Evolutionary conservation across 2,113 vertebrate genomes (phyloP).

Genomic region (Ceuthmochares aereus): DNA sequence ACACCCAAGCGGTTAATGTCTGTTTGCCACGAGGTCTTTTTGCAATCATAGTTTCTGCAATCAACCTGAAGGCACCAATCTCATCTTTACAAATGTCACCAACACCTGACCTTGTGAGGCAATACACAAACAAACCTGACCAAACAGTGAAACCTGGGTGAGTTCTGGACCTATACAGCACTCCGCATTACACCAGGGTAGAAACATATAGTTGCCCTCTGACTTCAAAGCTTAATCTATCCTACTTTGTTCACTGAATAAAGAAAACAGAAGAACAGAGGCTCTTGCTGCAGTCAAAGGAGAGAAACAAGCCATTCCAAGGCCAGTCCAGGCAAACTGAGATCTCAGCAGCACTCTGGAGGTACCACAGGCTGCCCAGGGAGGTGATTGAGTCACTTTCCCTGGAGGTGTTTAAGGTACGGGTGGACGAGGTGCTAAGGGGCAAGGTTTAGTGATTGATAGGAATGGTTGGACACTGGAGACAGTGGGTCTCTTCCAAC

Average conservation of each 20-base stretch:
- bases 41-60: constrained; percentile 3
- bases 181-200: not conserved
- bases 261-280: not conserved
- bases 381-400: too few species aligned
- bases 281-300: not conserved
- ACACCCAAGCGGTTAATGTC: not conserved
- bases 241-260: not conserved
- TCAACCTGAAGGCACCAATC: not conserved
- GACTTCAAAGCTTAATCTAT: not conserved
- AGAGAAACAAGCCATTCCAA: not conserved
- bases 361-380: too few species aligned
- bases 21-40: not conserved
- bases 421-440: too few species aligned
- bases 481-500: too few species aligned
- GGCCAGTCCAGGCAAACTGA: not conserved
- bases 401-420: too few species aligned
- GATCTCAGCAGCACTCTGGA: not conserved
- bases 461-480: too few species aligned
- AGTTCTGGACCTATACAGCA: not conserved
- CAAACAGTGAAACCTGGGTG: not conserved
- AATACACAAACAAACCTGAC: constrained; percentile 29
- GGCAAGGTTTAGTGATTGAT: too few species aligned
- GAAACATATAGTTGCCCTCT: not conserved
- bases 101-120: constrained; percentile 10
- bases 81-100: not conserved